Conservation (phyloP, 2,888 invertebrate species). For the Apantesis nais region DNA sequence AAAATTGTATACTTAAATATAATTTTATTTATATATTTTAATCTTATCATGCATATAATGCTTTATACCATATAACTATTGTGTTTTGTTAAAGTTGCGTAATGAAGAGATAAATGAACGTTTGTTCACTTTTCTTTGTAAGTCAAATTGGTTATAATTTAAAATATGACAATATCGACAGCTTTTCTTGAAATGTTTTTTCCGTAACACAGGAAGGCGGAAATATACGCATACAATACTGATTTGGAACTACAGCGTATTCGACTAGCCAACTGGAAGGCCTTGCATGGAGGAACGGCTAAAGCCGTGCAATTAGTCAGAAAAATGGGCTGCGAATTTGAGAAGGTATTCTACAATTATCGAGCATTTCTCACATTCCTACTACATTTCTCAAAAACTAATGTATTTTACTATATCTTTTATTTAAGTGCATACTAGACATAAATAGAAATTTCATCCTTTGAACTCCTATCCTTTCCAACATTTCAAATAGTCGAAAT, state of each 20-base stretch:
- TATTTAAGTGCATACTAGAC: no score
- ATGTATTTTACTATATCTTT: no score
- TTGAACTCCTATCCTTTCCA: no score
- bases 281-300: slow-evolving; percentile 65
- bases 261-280: slow-evolving; percentile 72
- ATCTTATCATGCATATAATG: not conserved
- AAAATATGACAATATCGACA: not conserved
- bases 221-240: slow-evolving; percentile 73
- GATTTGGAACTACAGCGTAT: slow-evolving; percentile 74
- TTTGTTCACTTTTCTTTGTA: not conserved
- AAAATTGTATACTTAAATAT: not conserved
- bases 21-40: not conserved
- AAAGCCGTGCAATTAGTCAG: slow-evolving; percentile 65
- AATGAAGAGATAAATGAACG: not conserved
- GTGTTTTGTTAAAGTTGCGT: not conserved
- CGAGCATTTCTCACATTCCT: no score
- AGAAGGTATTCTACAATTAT: slow-evolving; percentile 61
- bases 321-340: slow-evolving; percentile 77
- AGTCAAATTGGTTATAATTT: not conserved
- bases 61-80: not conserved
- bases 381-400: no score
- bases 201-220: slow-evolving; percentile 65
- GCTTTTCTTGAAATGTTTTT: not conserved
- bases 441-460: no score
- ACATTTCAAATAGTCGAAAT: no score